Percentiles rank a stretch among this genome's conserved stretches.
These are phyloP conservation scores for Falcunculus frontatus DNA, from an alignment of 2,113 vertebrate genomes.

Conservation along the genomic window DNA sequence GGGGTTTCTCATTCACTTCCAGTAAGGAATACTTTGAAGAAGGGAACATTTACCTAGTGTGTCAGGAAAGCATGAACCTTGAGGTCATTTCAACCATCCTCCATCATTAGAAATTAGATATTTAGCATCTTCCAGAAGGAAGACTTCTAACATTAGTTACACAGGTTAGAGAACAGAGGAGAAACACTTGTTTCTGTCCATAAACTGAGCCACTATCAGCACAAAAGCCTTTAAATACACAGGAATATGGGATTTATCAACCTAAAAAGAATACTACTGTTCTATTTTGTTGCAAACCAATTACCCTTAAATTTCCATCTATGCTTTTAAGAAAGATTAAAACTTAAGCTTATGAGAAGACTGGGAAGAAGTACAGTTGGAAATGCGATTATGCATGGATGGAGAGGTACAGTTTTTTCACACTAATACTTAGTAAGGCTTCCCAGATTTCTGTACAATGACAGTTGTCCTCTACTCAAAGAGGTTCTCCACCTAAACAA, in stretches of 20 bases:
- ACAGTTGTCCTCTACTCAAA: neutral
- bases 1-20: neutral
- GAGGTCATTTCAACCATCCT: neutral
- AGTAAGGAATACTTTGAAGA: neutral
- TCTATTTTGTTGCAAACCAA: neutral
- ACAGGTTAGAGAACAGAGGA: neutral
- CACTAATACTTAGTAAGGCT: neutral
- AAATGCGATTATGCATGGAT: neutral
- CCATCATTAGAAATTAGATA: neutral
- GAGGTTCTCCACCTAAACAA: neutral
- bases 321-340: neutral
- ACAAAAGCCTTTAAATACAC: neutral
- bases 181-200: neutral
- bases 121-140: neutral
- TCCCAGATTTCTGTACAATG: neutral
- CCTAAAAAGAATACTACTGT: neutral
- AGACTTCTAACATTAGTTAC: neutral
- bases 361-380: neutral
- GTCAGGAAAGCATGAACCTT: neutral
- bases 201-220: neutral
- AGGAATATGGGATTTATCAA: neutral
- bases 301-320: neutral
- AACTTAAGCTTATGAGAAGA: neutral
- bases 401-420: neutral
- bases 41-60: neutral